Evolutionary conservation across 2,888 invertebrate species (phyloP).

Genomic region (Sarcophaga subvicina): DNA sequence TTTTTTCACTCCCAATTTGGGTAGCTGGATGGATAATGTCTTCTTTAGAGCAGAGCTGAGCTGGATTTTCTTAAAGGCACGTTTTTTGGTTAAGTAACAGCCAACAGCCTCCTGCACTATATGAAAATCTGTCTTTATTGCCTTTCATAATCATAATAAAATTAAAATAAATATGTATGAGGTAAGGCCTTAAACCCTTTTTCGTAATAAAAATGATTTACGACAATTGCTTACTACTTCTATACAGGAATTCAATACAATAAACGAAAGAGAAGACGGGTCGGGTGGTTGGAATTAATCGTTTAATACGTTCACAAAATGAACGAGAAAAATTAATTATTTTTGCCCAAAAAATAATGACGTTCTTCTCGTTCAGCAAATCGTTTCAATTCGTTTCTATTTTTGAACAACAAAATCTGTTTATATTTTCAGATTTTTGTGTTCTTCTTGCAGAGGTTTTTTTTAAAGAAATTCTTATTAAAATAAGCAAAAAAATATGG

Average conservation of each 20-base stretch:
- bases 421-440: neutral
- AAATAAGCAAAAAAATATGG: neutral
- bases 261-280: slow-evolving; percentile 17
- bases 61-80: slow-evolving; percentile 41
- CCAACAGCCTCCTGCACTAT: neutral
- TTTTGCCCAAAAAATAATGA: slow-evolving; percentile 15
- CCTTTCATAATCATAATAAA: slow-evolving; percentile 32
- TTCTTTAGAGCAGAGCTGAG: slow-evolving; percentile 29
- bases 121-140: slow-evolving; percentile 60
- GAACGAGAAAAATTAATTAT: slow-evolving; percentile 32
- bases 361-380: no score
- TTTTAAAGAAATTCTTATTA: neutral
- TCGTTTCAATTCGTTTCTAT: neutral
- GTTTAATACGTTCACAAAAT: slow-evolving; percentile 3
- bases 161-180: neutral
- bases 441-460: no score
- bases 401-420: neutral
- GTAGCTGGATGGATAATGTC: slow-evolving; percentile 34
- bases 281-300: slow-evolving; percentile 4
- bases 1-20: slow-evolving; percentile 1
- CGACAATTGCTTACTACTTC: slow-evolving; percentile 72
- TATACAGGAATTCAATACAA: slow-evolving; percentile 70
- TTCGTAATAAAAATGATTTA: slow-evolving; percentile 78
- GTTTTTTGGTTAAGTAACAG: slow-evolving; percentile 35
- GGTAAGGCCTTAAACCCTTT: slow-evolving; percentile 59